phyloP scores from a whole-genome alignment of 2,113 vertebrate species.

The Passer montanus region DNA sequence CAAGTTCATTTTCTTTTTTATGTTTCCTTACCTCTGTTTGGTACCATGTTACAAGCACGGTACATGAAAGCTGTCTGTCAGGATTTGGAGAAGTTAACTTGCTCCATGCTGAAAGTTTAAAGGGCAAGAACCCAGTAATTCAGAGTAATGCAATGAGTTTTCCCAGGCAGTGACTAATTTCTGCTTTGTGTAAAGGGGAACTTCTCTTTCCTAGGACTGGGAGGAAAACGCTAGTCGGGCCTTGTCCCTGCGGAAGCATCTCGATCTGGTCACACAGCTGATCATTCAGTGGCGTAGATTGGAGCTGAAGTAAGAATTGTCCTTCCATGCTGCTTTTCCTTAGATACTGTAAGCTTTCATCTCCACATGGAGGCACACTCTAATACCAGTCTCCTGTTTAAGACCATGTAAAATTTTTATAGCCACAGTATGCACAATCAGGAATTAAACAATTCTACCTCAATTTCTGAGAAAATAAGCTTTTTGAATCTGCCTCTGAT shows the following conservation, averaged over 20 bases:
- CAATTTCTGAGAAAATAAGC: neutral
- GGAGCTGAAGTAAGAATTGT: slow-evolving; percentile 85
- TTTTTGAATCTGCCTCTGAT: neutral
- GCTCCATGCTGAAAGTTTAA: neutral
- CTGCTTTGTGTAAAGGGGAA: neutral
- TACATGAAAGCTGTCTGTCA: neutral
- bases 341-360: neutral
- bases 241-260: slow-evolving; percentile 86
- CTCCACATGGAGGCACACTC: neutral
- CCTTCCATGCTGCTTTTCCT: neutral
- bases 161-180: neutral
- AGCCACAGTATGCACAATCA: neutral
- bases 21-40: neutral
- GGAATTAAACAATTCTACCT: neutral
- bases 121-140: neutral
- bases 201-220: slow-evolving; percentile 84
- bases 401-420: neutral
- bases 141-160: neutral
- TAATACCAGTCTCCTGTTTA: neutral
- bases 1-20: neutral
- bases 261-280: slow-evolving; percentile 87
- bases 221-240: slow-evolving; percentile 89
- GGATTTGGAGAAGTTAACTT: neutral
- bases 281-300: slow-evolving; percentile 95
- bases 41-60: neutral